A percentile compares a stretch with the other conserved stretches of the same genome.
These are phyloP conservation scores for Spermophilus dauricus DNA, from an alignment of 2,113 vertebrate species.

Conservation along the genomic window DNA sequence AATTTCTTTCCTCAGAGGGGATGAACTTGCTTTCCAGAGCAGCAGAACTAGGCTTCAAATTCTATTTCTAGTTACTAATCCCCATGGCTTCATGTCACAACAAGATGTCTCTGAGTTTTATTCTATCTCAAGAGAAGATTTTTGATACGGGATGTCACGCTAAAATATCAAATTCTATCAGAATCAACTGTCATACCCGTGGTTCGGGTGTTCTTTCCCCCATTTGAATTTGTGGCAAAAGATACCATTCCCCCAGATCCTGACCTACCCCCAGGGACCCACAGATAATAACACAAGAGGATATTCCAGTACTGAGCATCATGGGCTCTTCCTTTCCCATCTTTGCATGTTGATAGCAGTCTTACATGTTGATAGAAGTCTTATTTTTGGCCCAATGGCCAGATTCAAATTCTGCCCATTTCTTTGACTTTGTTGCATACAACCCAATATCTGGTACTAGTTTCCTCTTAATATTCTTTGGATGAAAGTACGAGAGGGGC, in stretches of 20 bases:
- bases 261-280: background rate
- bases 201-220: background rate
- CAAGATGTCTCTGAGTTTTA: background rate
- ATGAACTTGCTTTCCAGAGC: background rate
- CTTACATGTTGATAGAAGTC: background rate
- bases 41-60: background rate
- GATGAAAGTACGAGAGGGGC: background rate
- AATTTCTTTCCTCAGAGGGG: constrained; percentile 3
- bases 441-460: background rate
- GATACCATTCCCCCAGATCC: background rate
- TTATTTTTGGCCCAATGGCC: background rate
- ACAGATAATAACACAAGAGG: background rate
- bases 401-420: background rate
- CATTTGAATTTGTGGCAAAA: background rate
- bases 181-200: background rate
- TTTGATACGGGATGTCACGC: background rate
- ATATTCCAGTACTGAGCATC: background rate
- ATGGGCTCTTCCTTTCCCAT: background rate
- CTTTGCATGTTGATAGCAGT: background rate
- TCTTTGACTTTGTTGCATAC: background rate
- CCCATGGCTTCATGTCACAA: background rate
- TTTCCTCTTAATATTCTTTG: constrained; percentile 36
- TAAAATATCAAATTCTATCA: background rate
- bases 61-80: background rate
- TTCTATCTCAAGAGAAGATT: background rate